A percentile compares a stretch with the other conserved stretches of the same genome.
Evolutionary conservation across 2,113 vertebrate genomes (phyloP).

Genomic region (Eretmochelys imbricata): DNA sequence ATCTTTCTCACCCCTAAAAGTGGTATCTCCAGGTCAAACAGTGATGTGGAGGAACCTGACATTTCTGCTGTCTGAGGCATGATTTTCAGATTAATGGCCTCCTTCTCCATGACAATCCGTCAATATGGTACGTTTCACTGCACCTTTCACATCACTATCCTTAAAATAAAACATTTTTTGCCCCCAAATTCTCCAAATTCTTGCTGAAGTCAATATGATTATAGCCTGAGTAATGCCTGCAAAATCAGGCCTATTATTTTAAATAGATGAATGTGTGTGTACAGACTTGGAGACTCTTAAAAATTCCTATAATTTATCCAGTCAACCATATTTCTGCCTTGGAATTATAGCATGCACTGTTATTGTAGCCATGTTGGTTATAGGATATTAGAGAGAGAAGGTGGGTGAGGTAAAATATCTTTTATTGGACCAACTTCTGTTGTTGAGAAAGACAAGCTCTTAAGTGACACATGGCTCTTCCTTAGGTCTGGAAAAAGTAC

Average conservation of each 20-base stretch:
- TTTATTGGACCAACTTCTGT: neutral
- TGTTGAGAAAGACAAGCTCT: neutral
- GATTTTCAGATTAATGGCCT: neutral
- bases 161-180: neutral
- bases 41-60: neutral
- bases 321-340: neutral
- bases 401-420: neutral
- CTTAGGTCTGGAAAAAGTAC: neutral
- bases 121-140: neutral
- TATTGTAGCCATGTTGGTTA: neutral
- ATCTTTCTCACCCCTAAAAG: neutral
- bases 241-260: neutral
- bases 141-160: neutral
- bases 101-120: neutral
- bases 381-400: neutral
- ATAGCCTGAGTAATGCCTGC: neutral
- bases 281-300: neutral
- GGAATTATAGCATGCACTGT: neutral
- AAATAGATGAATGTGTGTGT: neutral
- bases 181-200: neutral
- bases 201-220: fast-evolving
- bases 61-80: neutral
- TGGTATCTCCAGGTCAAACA: neutral
- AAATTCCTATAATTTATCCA: neutral
- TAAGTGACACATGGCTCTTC: neutral